Percentiles rank a stretch among this genome's conserved stretches.
These are phyloP conservation scores for Strigamia crassipes DNA, from an alignment of 2,888 invertebrate species.

Conservation along the genomic window DNA sequence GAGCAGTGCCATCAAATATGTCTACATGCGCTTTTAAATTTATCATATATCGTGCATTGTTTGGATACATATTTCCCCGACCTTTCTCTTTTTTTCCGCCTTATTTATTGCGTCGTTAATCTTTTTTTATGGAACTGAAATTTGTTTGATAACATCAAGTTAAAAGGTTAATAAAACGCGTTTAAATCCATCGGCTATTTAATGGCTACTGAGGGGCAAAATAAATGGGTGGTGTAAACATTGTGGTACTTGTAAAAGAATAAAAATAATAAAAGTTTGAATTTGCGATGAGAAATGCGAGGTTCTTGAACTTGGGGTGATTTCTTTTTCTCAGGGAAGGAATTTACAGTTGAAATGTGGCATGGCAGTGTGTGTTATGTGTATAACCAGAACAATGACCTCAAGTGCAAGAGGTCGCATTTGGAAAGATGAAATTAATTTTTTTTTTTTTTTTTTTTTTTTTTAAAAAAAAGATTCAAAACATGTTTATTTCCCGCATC, in stretches of 20 bases:
- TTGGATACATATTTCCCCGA: background rate
- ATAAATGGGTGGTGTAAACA: background rate
- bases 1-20: slow-evolving; percentile 16
- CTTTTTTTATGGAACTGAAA: background rate
- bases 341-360: slow-evolving; percentile 12
- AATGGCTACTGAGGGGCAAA: background rate
- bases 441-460: too few species aligned
- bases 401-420: slow-evolving; percentile 29
- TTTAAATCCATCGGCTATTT: too few species aligned
- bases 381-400: slow-evolving; percentile 27
- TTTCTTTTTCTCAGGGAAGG: slow-evolving; percentile 6
- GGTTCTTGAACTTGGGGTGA: slow-evolving; percentile 27
- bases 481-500: background rate
- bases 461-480: background rate
- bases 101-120: background rate
- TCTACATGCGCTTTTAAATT: slow-evolving; percentile 17
- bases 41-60: background rate
- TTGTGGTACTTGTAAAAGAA: background rate
- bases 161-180: background rate
- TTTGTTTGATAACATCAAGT: slow-evolving; percentile 4
- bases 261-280: background rate
- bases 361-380: slow-evolving; percentile 15
- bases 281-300: background rate
- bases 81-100: background rate
- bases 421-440: background rate